Base-by-base conservation (phyloP, 2,888 invertebrate genomes). In the Petrolisthes manimaculis region DNA sequence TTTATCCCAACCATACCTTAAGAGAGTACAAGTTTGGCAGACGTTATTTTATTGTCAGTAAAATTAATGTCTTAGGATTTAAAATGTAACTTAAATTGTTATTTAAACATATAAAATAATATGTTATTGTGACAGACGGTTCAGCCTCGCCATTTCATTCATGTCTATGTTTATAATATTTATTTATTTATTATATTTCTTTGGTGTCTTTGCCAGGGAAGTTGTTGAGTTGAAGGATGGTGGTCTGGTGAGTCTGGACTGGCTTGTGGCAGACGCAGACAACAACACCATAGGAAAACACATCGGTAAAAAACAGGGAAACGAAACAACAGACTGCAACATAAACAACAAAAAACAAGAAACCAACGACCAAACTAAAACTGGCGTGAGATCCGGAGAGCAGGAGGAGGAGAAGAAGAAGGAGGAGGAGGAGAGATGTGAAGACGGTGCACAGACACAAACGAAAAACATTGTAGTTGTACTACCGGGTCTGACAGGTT, bases 171-270 rank as follows among this genome's bases (percentile, higher is more conserved):
- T 21, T 24, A 12, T 75, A 0, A 0, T 8, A 77, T 24, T 77
- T 5, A 77, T 77, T 24, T 24, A 77, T 78, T 6, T 18, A 78
- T 24, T 53, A 5, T 53, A 78, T n/a, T 51, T 18, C 53, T 53
- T 12, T n/a, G 3, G 12, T 9, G 24, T 8, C 24, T 12, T n/a
- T 3, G n/a, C 24, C 85, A 91, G 96, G 90, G 95, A 96, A 93
- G 95, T 96, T 91, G 93, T 96, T 92, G 93, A 93, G 75, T 93
- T 96, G 90, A 94, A 95, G 81, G 97, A 97, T 93, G 96, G 96
- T 69, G 97, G 96, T 55, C 95, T 96, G 93, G 95, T 96, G 91
- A 96, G 96, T 37, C 93, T 97, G 91, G 97, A 97, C 93, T 97
- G 96, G 96, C 91, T 89, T 12, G 75, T 69, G 37, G 92, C 90